A percentile compares a stretch with the other conserved stretches of the same genome.
phyloP scores from a whole-genome alignment of 2,797 vertebrate species.

The Arctocebus calabarensis region DNA sequence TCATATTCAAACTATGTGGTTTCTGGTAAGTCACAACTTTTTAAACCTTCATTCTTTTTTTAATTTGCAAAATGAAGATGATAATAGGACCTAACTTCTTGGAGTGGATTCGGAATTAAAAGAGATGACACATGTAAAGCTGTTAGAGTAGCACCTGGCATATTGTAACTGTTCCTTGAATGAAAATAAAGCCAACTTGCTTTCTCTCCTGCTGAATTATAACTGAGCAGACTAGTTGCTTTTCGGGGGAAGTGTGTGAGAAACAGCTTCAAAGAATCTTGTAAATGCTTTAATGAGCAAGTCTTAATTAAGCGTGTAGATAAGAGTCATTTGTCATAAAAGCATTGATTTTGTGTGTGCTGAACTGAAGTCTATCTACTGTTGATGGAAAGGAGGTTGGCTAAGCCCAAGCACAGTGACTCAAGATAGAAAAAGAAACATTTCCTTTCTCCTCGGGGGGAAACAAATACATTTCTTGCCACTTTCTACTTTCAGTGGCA shows the following conservation, averaged over 20 bases:
- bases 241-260: neutral
- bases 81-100: neutral
- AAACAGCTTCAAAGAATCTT: slow-evolving; percentile 35
- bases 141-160: neutral
- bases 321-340: slow-evolving; percentile 45
- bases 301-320: neutral
- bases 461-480: slow-evolving; percentile 23
- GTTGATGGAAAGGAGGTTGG: neutral
- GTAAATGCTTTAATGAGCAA: slow-evolving; percentile 11
- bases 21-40: neutral
- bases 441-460: neutral
- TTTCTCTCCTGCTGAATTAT: slow-evolving; percentile 41
- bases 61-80: neutral
- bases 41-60: neutral
- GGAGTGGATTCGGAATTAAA: neutral
- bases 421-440: neutral
- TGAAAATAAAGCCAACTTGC: slow-evolving; percentile 15
- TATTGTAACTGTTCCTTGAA: neutral
- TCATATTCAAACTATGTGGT: neutral
- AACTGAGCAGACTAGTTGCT: neutral
- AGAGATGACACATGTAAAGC: neutral
- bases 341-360: slow-evolving; percentile 39
- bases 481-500: slow-evolving; percentile 34
- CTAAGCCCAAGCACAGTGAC: neutral
- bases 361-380: neutral